phyloP scores from a whole-genome alignment of 2,113 vertebrate genomes.

The Pipa parva region DNA sequence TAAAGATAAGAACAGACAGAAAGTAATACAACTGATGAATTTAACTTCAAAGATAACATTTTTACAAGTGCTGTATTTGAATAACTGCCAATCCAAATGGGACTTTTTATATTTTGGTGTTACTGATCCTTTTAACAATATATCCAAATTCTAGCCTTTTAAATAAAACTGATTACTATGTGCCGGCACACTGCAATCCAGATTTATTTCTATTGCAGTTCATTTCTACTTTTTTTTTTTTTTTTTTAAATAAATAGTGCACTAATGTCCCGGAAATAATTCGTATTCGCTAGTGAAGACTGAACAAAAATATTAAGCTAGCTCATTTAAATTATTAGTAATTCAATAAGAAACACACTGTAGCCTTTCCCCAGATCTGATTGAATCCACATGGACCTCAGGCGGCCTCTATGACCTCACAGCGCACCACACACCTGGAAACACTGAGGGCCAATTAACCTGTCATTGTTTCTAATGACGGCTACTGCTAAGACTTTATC shows the following conservation, averaged over 20 bases:
- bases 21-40: too few species aligned
- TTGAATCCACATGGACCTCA: slow-evolving; percentile 60
- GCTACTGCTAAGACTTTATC: slow-evolving; percentile 61
- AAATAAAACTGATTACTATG: not conserved
- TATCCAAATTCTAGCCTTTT: not conserved
- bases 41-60: too few species aligned
- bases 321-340: slow-evolving; percentile 15
- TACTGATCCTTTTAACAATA: not conserved
- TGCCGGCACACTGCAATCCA: not conserved
- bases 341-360: slow-evolving; percentile 47
- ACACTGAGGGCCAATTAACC: slow-evolving; percentile 69
- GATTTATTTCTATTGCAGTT: too few species aligned
- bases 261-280: too few species aligned
- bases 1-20: too few species aligned
- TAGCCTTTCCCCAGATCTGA: slow-evolving; percentile 54
- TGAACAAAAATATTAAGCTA: not conserved
- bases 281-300: not conserved
- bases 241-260: too few species aligned
- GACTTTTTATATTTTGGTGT: too few species aligned
- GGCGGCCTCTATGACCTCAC: slow-evolving; percentile 57
- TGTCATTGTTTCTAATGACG: slow-evolving; percentile 63
- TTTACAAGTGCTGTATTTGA: too few species aligned
- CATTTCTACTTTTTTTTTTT: too few species aligned
- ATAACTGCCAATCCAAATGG: too few species aligned
- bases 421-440: slow-evolving; percentile 76